Base-by-base conservation (phyloP, 2,797 vertebrate species). In the Denticeps clupeoides region DNA sequence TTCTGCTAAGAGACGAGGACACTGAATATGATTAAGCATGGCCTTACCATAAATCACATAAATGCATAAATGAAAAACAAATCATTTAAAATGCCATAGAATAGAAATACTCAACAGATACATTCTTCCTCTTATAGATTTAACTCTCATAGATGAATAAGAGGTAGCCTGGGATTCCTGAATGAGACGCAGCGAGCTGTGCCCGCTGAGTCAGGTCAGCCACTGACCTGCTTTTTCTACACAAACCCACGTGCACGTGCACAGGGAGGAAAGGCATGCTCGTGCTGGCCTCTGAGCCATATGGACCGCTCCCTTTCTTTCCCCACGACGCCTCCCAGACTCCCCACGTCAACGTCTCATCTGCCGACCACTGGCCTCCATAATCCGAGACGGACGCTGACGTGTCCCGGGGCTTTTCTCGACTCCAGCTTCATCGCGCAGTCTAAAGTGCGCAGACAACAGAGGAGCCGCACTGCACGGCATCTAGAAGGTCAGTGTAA, bases 401-500 rank as follows among this genome's bases (percentile, higher is more conserved):
- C 72, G 74, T 74, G 70, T 71, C 72, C 69, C 62, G 59, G 51
- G 71, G 70, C 70, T 65, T 68, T n/a, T 63, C 10, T 67, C 43
- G 63, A 71, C 74, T 74, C 64, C 68, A 54, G 59, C 55, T 63
- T 55, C 65, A 75, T 80, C 78, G 80, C 64, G 72, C 74, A 69
- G 69, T 59, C 63, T 55, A 60, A 19, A 69, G 68, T 73, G 76
- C 76, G 74, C 60, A 71, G 64, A 80, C 71, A 81, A 77, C 57
- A 56, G 65, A 28, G 8, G 2, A 32, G 59, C 64, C 41, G 61
- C 61, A 61, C 48, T 64, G 56, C 64, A 59, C 38, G 37, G 67
- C 73, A 73, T 68, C 66, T 48, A 67, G 67, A 80, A 75, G 77
- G 78, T 81, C 79, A 77, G 60, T 67, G 75, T 61, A 71, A 75